Base-by-base conservation (phyloP, 2,888 invertebrate genomes). In the Scaptomyza tumidula region DNA sequence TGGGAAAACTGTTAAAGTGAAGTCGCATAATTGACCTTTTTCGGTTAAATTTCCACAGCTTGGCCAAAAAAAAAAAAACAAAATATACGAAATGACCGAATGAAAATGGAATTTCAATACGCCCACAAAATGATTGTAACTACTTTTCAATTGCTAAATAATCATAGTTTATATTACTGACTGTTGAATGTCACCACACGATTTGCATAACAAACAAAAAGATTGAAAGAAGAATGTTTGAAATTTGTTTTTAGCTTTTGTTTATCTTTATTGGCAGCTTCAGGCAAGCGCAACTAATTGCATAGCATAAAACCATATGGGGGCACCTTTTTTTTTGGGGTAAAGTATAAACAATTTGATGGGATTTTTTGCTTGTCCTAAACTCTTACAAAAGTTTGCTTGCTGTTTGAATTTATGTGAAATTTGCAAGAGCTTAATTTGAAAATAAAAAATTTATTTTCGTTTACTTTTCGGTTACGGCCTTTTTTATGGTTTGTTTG, bases 11-110 rank as follows among this genome's bases (percentile, higher is more conserved):
- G 61, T 57, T 52, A 43, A 63, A 57, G 49, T 54, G 59, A 70
- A 83, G 74, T 86, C 86, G 86, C 75, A 57, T 65, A 86, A 83
- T 86, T 87, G 86, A 83, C 86, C 83, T 83, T 88, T 86, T 39
- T 82, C 50, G 80, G 74, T 64, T 33, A 69, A 54, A 72, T 31
- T 60, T 66, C 46, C 62, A 56, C 70, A 58, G 56, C 59, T 59
- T 45, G 56, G 31, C 54, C 57, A 29, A 49, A 55, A 57, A 14
- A 0, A 39, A 48, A 11, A 31, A 16, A 31, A 29, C 7, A 3
- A n/a, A n/a, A n/a, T 11, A 33, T 11, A 10, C 10, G 11, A 33
- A 6, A 14, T 2, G 7, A 39, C 4, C 13, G 1, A 62, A 70
- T 61, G 35, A 29, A 70, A 74, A 74, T 66, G 54, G 52, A 54